Conservation (phyloP, 2,113 vertebrate genomes). For the Phylloscopus trochiloides region DNA sequence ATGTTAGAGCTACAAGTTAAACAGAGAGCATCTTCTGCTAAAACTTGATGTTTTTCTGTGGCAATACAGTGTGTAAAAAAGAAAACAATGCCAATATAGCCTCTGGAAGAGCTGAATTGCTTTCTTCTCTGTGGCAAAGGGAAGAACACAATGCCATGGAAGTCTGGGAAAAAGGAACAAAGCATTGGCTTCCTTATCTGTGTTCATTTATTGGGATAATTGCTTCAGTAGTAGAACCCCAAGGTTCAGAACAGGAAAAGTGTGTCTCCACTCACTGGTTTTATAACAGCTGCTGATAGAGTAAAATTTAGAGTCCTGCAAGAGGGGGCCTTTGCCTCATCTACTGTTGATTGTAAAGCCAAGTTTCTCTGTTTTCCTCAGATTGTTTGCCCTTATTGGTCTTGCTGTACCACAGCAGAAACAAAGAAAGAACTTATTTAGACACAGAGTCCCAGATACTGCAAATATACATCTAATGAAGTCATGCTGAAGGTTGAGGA, state of each 20-base stretch:
- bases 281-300: background rate
- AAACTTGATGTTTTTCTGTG: background rate
- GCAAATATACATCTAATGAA: background rate
- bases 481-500: background rate
- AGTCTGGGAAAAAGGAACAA: background rate
- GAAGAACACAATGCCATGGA: background rate
- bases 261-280: background rate
- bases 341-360: background rate
- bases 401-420: background rate
- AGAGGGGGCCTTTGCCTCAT: background rate
- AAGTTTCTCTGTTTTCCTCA: background rate
- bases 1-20: background rate
- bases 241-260: fast-evolving
- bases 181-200: background rate
- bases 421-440: background rate
- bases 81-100: background rate
- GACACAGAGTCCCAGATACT: background rate
- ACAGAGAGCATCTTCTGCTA: background rate
- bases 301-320: background rate
- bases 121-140: background rate
- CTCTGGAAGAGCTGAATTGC: background rate
- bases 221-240: background rate
- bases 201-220: background rate
- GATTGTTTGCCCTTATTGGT: background rate
- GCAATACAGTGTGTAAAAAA: background rate